Evolutionary conservation across 2,888 invertebrate genomes (phyloP), one percentile per base, ranked within the genome.

Genomic region (Drosophila borealis): DNA sequence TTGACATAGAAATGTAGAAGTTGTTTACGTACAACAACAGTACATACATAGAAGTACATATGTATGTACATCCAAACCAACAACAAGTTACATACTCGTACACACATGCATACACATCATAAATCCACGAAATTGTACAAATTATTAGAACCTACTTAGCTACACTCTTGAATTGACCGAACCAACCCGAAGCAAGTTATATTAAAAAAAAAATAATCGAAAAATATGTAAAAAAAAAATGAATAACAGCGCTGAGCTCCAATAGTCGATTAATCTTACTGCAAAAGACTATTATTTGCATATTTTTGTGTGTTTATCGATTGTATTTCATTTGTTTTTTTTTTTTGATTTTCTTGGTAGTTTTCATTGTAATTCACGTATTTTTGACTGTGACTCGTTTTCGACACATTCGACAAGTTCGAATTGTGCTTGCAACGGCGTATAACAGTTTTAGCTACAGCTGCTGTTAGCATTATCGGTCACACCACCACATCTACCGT

Each of bases 121-220:
- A 17, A 39, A 69, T 78, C 45, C 53, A 42, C 36, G 36, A 66
- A 74, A 56, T 54, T 61, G 41, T 62, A 62, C 41, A 62, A 64
- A 60, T 60, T 74, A 29, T 48, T 56, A 59, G 48, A 69, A 61
- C 37, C 45, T 19, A 57, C 42, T 39, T 46, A 78, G 61, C 57
- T 42, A 61, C 54, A 42, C 55, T 61, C 56, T 60, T 57, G 41
- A 75, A 65, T 71, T 53, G 56, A 72, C 55, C 55, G 51, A 44
- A 46, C 51, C 71, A 74, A 39, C 48, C 46, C 54, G 42, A 60
- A 34, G 66, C 60, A 71, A 59, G 61, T 48, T 55, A 37, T 21
- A 37, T 21, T 17, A 4, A 37, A n/a, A 11, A 14, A 42, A 17
- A 41, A 9, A 8, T n/a, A 37, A 21, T 11, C 1, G 3, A 34